These are phyloP conservation scores for Zapus hudsonius DNA, from an alignment of 2,113 vertebrate species.

Conservation along the genomic window DNA sequence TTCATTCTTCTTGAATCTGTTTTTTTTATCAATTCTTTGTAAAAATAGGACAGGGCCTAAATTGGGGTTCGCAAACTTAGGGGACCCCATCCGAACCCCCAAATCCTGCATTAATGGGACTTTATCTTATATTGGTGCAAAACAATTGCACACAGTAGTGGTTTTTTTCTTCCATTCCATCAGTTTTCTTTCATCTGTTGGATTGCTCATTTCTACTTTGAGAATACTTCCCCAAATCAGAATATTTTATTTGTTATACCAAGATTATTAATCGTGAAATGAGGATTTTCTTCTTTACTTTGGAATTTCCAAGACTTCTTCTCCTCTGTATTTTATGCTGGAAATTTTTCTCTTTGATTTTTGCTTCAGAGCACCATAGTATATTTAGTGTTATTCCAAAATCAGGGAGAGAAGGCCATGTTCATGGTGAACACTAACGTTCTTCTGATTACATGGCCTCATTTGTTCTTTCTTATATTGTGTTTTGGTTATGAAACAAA, in stretches of 20 bases:
- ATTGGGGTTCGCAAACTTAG: too few relatives aligned
- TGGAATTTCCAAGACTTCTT: background rate
- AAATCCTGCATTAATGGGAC: background rate
- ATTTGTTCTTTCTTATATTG: conserved; percentile 17
- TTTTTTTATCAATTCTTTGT: too few relatives aligned
- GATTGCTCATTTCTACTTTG: background rate
- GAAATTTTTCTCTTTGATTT: background rate
- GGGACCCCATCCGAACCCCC: too few relatives aligned
- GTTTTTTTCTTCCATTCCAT: background rate
- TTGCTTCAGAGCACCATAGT: background rate
- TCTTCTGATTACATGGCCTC: background rate
- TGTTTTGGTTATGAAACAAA: conserved; percentile 21
- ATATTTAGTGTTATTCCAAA: background rate
- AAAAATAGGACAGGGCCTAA: too few relatives aligned
- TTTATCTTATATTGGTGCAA: background rate
- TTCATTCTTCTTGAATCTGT: too few relatives aligned
- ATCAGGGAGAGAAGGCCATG: background rate
- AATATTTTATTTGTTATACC: background rate
- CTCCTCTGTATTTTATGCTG: background rate
- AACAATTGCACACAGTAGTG: background rate
- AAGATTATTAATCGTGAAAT: background rate
- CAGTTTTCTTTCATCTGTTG: background rate
- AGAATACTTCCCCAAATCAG: background rate
- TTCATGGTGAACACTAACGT: background rate
- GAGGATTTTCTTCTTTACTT: background rate